Evolutionary conservation across 2,113 vertebrate genomes (phyloP).

Genomic region (Cygnus buccinator): DNA sequence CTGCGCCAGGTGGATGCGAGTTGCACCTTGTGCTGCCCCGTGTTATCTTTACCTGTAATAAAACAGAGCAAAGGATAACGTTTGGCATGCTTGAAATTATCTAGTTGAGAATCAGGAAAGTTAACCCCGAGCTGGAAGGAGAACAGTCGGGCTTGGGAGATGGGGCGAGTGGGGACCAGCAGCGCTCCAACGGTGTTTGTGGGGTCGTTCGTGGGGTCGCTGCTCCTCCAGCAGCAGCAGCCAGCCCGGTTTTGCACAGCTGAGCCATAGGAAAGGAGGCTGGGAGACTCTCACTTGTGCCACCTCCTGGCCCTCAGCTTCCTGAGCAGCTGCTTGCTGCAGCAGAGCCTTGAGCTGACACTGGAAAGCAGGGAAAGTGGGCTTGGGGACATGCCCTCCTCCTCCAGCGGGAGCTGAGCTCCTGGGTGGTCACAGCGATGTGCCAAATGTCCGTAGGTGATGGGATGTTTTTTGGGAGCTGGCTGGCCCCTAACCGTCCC

Average conservation of each 20-base stretch:
- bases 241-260: background rate
- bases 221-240: background rate
- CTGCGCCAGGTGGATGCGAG: background rate
- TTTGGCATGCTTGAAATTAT: background rate
- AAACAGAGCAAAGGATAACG: background rate
- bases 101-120: background rate
- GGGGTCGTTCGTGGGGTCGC: background rate
- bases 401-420: background rate
- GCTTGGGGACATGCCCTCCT: background rate
- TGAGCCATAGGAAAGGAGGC: rapidly evolving
- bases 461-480: rapidly evolving
- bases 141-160: background rate
- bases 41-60: background rate
- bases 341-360: background rate
- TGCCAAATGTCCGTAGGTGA: rapidly evolving
- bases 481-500: background rate
- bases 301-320: background rate
- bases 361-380: background rate
- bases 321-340: background rate
- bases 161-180: rapidly evolving
- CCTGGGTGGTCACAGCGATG: background rate
- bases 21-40: rapidly evolving
- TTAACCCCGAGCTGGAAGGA: background rate
- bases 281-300: background rate
- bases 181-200: rapidly evolving